phyloP scores from a whole-genome alignment of 2,113 vertebrate species.

The Mellivora capensis region DNA sequence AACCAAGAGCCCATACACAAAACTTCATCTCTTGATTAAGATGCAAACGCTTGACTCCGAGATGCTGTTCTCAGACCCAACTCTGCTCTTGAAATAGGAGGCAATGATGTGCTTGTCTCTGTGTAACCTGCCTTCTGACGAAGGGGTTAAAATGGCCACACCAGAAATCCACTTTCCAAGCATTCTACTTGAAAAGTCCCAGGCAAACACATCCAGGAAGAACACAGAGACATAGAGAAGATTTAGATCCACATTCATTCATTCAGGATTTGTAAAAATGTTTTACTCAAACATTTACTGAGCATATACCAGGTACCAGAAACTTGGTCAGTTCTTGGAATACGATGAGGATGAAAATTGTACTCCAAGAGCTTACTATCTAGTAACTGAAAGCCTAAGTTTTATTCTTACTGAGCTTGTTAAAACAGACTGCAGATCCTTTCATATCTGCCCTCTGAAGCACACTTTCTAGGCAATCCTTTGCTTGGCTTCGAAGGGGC shows the following conservation, averaged over 20 bases:
- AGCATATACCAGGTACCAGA: background rate
- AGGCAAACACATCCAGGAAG: background rate
- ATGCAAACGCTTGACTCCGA: background rate
- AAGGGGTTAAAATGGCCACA: background rate
- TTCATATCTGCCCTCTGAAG: background rate
- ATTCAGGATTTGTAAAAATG: background rate
- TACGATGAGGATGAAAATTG: background rate
- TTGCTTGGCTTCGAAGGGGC: conserved; percentile 27
- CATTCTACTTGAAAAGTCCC: background rate
- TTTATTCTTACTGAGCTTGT: background rate
- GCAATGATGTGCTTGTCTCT: background rate
- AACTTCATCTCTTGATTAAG: background rate
- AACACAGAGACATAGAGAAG: background rate
- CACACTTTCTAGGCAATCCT: background rate
- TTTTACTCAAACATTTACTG: background rate
- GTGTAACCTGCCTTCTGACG: background rate
- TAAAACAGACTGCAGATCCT: background rate
- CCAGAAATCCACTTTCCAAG: background rate
- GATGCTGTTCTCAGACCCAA: background rate
- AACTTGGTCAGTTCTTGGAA: background rate
- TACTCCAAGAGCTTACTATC: background rate
- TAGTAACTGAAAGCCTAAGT: background rate
- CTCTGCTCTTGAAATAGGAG: background rate
- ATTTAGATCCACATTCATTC: background rate
- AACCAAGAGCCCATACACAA: background rate